These are phyloP conservation scores for Mastomys natalensis DNA, from an alignment of 2,113 vertebrate genomes.

Conservation along the genomic window DNA sequence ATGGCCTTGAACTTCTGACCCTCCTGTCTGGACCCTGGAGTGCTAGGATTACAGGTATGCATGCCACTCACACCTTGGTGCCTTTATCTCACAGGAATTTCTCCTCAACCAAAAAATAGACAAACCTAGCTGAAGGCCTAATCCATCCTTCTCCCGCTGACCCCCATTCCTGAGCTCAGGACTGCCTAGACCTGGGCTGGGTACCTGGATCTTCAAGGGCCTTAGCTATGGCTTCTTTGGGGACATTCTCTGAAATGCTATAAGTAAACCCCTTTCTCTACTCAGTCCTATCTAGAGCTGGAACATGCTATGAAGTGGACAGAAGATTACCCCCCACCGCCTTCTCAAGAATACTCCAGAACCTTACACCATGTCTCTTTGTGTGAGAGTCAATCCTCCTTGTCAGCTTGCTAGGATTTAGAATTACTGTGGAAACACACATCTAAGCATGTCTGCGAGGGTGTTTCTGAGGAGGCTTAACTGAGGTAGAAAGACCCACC, in stretches of 20 bases:
- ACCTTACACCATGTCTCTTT: neutral
- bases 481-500: neutral
- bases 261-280: no score
- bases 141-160: neutral
- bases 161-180: neutral
- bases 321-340: rapidly evolving
- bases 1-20: neutral
- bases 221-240: neutral
- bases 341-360: neutral
- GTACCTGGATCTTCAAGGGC: neutral
- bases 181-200: neutral
- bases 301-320: no score
- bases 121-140: neutral
- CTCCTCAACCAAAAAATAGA: neutral
- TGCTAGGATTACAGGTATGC: neutral
- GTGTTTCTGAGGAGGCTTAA: neutral
- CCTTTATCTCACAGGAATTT: neutral
- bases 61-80: neutral
- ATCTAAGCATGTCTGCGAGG: neutral
- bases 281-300: neutral
- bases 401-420: neutral
- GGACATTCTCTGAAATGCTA: neutral
- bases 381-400: neutral
- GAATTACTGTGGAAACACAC: neutral
- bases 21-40: neutral